Evolutionary conservation across 2,888 invertebrate genomes (phyloP).

Genomic region (Arge pagana): DNA sequence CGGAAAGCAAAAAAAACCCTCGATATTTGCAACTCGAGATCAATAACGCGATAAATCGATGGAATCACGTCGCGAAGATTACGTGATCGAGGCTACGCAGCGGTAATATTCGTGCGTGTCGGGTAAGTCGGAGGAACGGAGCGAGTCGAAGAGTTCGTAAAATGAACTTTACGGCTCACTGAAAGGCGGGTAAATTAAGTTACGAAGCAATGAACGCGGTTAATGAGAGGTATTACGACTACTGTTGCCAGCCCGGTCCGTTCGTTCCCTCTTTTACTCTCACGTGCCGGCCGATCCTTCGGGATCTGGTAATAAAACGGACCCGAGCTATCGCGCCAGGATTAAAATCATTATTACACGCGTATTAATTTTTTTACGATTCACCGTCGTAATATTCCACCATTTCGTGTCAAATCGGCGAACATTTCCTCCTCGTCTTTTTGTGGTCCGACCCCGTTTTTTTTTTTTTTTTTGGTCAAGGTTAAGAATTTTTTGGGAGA

Average conservation of each 20-base stretch:
- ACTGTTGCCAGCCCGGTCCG: conserved; percentile 10
- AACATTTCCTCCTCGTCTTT: too few species aligned
- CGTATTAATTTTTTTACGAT: conserved; percentile 37
- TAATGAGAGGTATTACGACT: conserved; percentile 23
- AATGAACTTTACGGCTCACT: conserved; percentile 16
- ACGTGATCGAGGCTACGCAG: neutral
- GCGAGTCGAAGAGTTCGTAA: conserved; percentile 12
- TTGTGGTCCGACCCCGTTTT: neutral
- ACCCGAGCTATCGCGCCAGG: conserved; percentile 26
- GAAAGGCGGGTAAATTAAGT: conserved; percentile 17
- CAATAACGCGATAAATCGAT: neutral
- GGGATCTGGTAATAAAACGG: conserved; percentile 22
- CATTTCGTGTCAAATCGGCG: conserved; percentile 30
- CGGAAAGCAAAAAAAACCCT: neutral
- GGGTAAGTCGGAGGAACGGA: neutral
- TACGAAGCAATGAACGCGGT: conserved; percentile 19
- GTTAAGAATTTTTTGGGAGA: too few species aligned
- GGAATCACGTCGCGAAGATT: too few species aligned
- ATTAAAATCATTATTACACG: conserved; percentile 37
- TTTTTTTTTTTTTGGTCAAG: too few species aligned
- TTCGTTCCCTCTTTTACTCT: neutral
- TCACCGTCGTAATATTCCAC: conserved; percentile 28
- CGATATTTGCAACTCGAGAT: too few species aligned
- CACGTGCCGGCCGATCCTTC: neutral
- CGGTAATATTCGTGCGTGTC: neutral